Percentiles rank a stretch among this genome's conserved stretches.
Evolutionary conservation across 2,113 vertebrate genomes (phyloP).

Genomic region (Forbesichthys agassizii): DNA sequence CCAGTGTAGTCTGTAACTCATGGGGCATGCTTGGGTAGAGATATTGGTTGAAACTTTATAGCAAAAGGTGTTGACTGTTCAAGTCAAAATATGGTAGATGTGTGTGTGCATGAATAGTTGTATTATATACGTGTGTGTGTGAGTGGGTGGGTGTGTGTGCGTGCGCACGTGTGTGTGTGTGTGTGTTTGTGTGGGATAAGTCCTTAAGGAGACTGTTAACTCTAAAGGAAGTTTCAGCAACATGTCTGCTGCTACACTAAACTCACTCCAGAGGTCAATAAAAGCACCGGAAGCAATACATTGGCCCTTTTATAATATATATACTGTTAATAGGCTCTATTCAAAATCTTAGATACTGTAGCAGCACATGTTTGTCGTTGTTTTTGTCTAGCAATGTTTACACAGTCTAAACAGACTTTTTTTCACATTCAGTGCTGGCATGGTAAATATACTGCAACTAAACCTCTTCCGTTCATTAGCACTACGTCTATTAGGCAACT

Average conservation of each 20-base stretch:
- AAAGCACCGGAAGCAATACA: conserved; percentile 7
- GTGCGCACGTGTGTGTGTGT: conserved; percentile 12
- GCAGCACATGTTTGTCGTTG: not conserved
- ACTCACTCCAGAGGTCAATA: conserved; percentile 19
- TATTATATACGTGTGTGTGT: conserved; percentile 2
- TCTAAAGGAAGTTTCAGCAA: conserved; percentile 38
- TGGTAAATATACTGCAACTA: too few species aligned
- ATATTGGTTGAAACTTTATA: conserved; percentile 42
- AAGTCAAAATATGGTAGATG: too few species aligned
- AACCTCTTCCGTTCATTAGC: too few species aligned
- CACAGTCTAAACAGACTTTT: not conserved
- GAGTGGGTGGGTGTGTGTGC: conserved; percentile 9
- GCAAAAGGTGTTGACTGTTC: conserved; percentile 3
- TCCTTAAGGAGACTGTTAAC: conserved; percentile 11
- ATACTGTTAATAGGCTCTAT: not conserved
- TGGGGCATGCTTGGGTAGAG: not conserved
- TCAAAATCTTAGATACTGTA: not conserved
- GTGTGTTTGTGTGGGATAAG: not conserved
- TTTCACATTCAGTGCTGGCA: too few species aligned
- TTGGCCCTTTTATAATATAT: not conserved
- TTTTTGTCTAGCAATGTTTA: not conserved
- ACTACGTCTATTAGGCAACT: too few species aligned
- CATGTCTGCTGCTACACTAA: conserved; percentile 34
- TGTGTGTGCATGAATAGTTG: not conserved
- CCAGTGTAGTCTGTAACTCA: conserved; percentile 1